phyloP scores from a whole-genome alignment of 2,113 vertebrate genomes.

The Chloropsis cyanopogon region DNA sequence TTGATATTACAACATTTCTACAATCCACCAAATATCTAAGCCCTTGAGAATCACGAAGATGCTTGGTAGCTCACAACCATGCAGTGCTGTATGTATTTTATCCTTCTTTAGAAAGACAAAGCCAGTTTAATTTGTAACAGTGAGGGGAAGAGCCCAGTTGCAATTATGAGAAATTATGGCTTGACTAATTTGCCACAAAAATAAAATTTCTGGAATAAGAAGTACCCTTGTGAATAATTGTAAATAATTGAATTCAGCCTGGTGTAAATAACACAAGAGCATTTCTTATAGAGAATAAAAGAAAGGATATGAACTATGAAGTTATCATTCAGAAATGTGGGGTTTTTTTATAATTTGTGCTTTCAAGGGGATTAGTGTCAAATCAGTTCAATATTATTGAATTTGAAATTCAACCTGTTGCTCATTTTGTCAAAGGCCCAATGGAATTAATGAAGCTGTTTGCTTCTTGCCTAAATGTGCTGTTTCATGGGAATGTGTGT shows the following conservation, averaged over 20 bases:
- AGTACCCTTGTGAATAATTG: constrained; percentile 4
- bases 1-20: not conserved
- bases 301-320: not conserved
- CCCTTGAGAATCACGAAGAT: not conserved
- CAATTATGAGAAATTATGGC: not conserved
- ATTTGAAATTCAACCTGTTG: not conserved
- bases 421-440: not conserved
- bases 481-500: not conserved
- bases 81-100: not conserved
- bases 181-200: constrained; percentile 25
- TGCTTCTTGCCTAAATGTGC: not conserved
- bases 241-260: constrained; percentile 15
- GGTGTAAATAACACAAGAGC: not conserved
- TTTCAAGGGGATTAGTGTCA: not conserved
- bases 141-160: not conserved
- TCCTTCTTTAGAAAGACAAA: not conserved
- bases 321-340: not conserved
- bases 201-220: constrained; percentile 2
- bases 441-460: not conserved
- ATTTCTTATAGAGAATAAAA: not conserved
- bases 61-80: not conserved
- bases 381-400: not conserved
- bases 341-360: not conserved
- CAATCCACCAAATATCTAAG: not conserved
- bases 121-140: not conserved